Conservation (phyloP, 2,797 vertebrate species). For the Amblyraja radiata region DNA sequence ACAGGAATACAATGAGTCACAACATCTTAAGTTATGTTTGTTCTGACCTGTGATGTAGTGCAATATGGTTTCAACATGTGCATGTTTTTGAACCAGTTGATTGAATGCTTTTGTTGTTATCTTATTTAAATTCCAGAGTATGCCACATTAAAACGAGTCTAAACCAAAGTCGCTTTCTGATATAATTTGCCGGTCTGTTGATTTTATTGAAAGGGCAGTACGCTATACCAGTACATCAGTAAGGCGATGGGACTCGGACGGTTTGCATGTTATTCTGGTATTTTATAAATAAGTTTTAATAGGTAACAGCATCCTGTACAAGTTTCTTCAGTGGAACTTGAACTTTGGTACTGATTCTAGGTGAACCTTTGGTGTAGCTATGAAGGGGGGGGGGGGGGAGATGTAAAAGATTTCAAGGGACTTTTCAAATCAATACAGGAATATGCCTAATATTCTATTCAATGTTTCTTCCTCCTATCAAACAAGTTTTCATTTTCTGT, state of each 20-base stretch:
- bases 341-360: neutral
- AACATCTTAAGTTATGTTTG: neutral
- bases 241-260: neutral
- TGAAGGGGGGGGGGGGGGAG: neutral
- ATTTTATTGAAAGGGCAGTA: neutral
- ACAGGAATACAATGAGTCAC: neutral
- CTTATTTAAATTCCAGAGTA: neutral
- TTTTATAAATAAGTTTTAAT: neutral
- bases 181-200: neutral
- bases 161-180: neutral
- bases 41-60: neutral
- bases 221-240: neutral
- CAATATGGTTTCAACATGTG: neutral
- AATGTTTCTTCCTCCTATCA: neutral
- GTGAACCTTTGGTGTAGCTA: neutral
- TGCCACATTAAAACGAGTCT: too few relatives aligned
- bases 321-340: neutral
- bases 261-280: neutral
- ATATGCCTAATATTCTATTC: neutral
- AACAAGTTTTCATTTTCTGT: neutral
- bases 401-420: neutral
- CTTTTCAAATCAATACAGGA: neutral
- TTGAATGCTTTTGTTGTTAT: neutral
- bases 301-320: neutral
- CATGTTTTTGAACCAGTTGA: neutral